Base-by-base conservation (phyloP, 2,113 vertebrate species). In the Lasiurus borealis region DNA sequence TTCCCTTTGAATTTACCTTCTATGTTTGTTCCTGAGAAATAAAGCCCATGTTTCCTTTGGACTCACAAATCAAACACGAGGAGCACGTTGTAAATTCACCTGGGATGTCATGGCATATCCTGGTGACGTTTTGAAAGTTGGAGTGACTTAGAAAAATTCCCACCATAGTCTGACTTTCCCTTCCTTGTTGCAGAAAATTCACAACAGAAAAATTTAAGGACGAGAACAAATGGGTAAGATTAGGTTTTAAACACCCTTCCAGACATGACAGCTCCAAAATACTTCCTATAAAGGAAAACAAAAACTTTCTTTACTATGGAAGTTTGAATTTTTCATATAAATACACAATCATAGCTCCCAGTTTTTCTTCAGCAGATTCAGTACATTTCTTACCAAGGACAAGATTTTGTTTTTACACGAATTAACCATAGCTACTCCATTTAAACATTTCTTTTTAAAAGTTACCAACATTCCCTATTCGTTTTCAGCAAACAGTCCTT, bases 201-300 rank as follows among this genome's bases (percentile, higher is more conserved):
- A 95, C 81, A 77, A 97, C 97, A 93, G 97, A 97, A 85, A 94
- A 95, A 48, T 98, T 98, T 59, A 98, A 97, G 87, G 90, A 96
- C 57, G 96, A 96, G 85, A 97, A 91, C 46, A 92, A 95, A 81
- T 97, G 96, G 76, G 97, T 97, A 85, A 77, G 92, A 89, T 94
- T 97, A 69, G 78, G 92, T 48, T 94, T 95, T 15, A 97, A 97
- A 54, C 97, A 98, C 10, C 86, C 71, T 90, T 98, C 95, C 54
- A 86, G n/a, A 57, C 98, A 98, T 0, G 97, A 97, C 50, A 98
- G 85, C 48, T 98, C 86, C 34, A 97, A 68, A 2, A 76, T 94
- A 92, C 96, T 96, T 91, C 88, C 98, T 98, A 94, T 31, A 92
- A 93, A 95, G 29, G 71, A 54, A 85, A 88, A 80, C n/a, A 23